These are phyloP conservation scores for Daptonema setosum DNA, from an alignment of 2,888 invertebrate genomes.

Conservation along the genomic window DNA sequence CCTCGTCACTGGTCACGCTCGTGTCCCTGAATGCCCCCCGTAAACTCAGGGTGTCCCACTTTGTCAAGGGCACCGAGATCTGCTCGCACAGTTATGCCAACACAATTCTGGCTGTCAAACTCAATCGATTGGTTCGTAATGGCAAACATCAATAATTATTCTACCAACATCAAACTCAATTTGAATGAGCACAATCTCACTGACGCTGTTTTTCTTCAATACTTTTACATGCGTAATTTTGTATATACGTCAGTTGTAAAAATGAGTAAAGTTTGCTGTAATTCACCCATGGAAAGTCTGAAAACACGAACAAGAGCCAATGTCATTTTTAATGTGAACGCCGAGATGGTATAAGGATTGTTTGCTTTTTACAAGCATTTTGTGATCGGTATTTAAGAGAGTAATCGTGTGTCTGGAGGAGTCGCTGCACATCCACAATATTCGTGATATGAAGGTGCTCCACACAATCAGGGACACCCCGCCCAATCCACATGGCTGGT, in stretches of 20 bases:
- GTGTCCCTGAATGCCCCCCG: conserved; percentile 75
- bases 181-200: too few species aligned
- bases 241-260: conserved; percentile 33
- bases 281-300: too few species aligned
- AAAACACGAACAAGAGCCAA: too few species aligned
- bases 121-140: conserved; percentile 64
- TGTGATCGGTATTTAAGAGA: too few species aligned
- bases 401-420: conserved; percentile 91
- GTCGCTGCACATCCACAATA: conserved; percentile 90
- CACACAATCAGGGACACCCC: conserved; percentile 96
- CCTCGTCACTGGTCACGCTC: conserved; percentile 82
- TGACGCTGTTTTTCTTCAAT: not conserved
- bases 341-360: too few species aligned
- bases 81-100: conserved; percentile 87
- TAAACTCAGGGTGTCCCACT: conserved; percentile 80
- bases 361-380: too few species aligned
- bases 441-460: conserved; percentile 44
- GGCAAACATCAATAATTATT: too few species aligned
- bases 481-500: conserved; percentile 58
- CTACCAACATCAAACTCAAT: too few species aligned
- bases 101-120: conserved; percentile 76
- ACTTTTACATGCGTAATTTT: not conserved
- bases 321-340: too few species aligned
- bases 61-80: conserved; percentile 88
- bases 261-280: too few species aligned